Evolutionary conservation across 1,140 invertebrate genomes (phyloP), one percentile per base, ranked within the genome.

Genomic region (Wasmannia auropunctata): DNA sequence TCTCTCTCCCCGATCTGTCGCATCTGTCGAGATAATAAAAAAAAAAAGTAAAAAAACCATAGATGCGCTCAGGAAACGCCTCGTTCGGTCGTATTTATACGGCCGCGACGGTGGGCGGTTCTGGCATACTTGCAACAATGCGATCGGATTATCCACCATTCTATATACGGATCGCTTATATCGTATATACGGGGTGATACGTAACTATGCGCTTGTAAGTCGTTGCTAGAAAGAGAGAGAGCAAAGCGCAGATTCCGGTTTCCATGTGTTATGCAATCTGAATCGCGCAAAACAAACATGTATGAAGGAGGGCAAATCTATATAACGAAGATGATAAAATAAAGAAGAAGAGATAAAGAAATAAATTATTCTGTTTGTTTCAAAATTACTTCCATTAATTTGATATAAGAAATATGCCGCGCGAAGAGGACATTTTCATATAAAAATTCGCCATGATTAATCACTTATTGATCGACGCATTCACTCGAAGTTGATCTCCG

Each of bases 91-190:
- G 79, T 54, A 83, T 83, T 72, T 83, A 72, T 74, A 60, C 8
- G 11, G 28, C 51, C 51, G 67, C 54, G 67, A 83, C 60, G 43
- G 79, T 83, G 79, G 51, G 79, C 79, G 67, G 37, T 28, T 83
- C 79, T 83, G 43, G 79, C 56, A 54, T 80, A 67, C 74, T 76
- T 76, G 34, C 56, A 79, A 77, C 74, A 76, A 85, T 85, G 34
- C 72, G 74, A 85, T 79, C 72, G 83, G 83, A 85, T 85, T 85
- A 85, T 85, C 72, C 46, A 62, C 31, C 37, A 79, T 79, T 46
- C 56, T 77, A 49, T 79, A 65, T 51, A 77, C 37, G 58, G 43
- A 65, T 85, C 70, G 72, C 65, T 83, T 83, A 79, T 77, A 63
- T 58, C 56, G 72, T 11, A 46, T 58, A 74, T 60, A 83, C 51